Conservation (phyloP, 2,113 vertebrate species). For the Numida meleagris region DNA sequence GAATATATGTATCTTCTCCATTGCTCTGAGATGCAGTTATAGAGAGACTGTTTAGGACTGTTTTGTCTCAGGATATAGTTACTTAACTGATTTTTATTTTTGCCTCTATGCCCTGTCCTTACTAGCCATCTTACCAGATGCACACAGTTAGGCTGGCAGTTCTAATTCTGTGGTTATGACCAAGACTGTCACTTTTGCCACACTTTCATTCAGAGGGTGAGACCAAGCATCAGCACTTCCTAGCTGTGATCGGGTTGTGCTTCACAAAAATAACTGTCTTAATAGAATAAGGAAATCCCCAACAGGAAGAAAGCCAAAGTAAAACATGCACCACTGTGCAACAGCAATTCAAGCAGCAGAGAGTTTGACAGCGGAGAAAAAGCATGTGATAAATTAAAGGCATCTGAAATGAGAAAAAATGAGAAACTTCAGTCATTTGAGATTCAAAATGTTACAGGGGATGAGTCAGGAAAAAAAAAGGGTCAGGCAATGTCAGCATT, state of each 20-base stretch:
- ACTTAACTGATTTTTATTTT: background rate
- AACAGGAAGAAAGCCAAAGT: background rate
- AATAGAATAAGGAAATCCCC: background rate
- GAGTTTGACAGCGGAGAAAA: background rate
- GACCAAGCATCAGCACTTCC: background rate
- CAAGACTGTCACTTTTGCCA: background rate
- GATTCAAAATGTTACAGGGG: background rate
- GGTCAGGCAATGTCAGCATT: background rate
- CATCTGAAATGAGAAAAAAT: background rate
- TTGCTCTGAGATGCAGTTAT: background rate
- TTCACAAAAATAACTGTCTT: background rate
- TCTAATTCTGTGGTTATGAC: background rate
- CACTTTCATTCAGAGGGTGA: background rate
- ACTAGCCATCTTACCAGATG: background rate
- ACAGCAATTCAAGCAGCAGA: background rate
- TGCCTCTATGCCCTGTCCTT: background rate
- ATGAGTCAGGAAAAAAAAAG: background rate
- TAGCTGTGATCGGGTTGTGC: background rate
- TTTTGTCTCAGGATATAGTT: background rate
- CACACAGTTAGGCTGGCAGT: background rate
- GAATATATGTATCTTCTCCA: accelerated
- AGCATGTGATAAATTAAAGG: background rate
- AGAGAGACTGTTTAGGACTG: background rate
- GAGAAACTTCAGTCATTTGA: background rate
- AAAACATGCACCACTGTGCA: background rate